Conservation (phyloP, 2,113 vertebrate species). For the Centropristis striata region DNA sequence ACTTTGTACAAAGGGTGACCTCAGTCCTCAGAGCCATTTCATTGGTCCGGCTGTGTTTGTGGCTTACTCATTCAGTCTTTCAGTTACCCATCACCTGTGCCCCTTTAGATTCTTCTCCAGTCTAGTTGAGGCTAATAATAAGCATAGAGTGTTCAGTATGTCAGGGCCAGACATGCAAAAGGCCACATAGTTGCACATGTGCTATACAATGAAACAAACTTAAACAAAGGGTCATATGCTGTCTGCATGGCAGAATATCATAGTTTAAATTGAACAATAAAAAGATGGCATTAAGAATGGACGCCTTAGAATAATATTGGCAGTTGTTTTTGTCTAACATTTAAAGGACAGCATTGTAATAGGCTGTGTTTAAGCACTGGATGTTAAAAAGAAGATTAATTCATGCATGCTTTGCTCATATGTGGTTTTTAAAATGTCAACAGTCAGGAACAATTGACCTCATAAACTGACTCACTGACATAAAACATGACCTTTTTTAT, state of each 20-base stretch:
- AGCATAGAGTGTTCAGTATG: constrained; percentile 45
- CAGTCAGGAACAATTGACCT: constrained; percentile 40
- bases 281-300: neutral
- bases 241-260: neutral
- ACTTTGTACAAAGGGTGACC: constrained; percentile 54
- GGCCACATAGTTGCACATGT: constrained; percentile 30
- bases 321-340: neutral
- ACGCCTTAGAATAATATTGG: neutral
- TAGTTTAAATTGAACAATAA: constrained; percentile 22
- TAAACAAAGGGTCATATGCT: constrained; percentile 11
- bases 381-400: constrained; percentile 31
- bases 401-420: constrained; percentile 51
- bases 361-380: neutral
- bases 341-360: constrained; percentile 13
- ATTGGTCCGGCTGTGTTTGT: constrained; percentile 73
- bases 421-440: constrained; percentile 56
- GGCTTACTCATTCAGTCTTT: constrained; percentile 80
- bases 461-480: constrained; percentile 58
- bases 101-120: constrained; percentile 33
- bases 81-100: constrained; percentile 69
- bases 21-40: constrained; percentile 42
- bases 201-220: neutral
- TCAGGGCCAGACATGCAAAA: constrained; percentile 43
- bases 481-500: constrained; percentile 57
- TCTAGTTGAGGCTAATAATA: constrained; percentile 73